A percentile compares a stretch with the other conserved stretches of the same genome.
phyloP scores from a whole-genome alignment of 2,888 invertebrate species.

The Hyppa rectilinea region DNA sequence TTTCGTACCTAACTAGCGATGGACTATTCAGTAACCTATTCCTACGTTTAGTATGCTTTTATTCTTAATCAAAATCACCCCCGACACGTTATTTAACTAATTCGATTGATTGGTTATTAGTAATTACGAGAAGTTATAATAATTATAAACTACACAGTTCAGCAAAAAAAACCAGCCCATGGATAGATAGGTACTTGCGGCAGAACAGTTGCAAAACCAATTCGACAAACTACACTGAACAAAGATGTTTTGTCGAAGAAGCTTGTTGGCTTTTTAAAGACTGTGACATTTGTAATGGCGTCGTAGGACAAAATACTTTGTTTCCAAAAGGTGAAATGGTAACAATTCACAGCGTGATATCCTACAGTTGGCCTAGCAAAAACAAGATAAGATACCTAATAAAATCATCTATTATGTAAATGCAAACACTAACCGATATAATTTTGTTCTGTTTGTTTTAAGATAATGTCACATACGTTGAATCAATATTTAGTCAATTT shows the following conservation, averaged over 20 bases:
- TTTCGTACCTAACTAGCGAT: conserved; percentile 31
- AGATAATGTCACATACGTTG: not conserved
- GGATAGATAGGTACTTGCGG: not conserved
- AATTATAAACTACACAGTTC: not conserved
- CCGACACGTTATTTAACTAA: not conserved
- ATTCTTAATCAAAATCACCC: not conserved
- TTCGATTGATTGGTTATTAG: not conserved
- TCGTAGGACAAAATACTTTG: not conserved
- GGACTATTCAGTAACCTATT: not conserved
- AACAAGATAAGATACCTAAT: conserved; percentile 19
- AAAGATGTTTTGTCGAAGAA: not conserved
- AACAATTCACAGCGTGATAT: conserved; percentile 9
- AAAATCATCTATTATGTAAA: conserved; percentile 28
- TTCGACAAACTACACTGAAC: not conserved
- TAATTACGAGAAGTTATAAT: not conserved
- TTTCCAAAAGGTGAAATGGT: not conserved
- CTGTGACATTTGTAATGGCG: not conserved
- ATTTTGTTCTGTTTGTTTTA: conserved; percentile 27
- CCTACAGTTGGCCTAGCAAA: not conserved
- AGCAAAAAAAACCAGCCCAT: not conserved
- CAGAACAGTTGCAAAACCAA: not conserved
- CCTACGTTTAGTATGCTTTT: not conserved
- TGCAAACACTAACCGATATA: conserved; percentile 6
- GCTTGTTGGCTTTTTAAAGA: not conserved
- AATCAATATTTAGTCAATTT: conserved; percentile 20